Evolutionary conservation across 2,888 invertebrate genomes (phyloP).

Genomic region (Limnephilus lunatus): DNA sequence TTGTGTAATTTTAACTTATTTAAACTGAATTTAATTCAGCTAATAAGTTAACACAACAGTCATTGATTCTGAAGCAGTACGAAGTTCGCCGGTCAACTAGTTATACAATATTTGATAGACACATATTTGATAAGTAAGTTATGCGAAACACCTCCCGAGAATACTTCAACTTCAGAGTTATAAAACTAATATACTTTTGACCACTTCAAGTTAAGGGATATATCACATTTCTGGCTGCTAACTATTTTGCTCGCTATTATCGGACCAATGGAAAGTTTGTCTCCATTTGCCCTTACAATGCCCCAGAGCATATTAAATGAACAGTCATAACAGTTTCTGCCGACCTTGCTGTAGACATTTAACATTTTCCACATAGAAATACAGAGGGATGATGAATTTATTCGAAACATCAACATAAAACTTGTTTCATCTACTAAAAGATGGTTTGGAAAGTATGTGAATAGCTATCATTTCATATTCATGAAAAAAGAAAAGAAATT

Average conservation of each 20-base stretch:
- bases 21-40: too few relatives aligned
- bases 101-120: too few relatives aligned
- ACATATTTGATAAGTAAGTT: neutral
- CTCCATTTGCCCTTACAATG: constrained; percentile 18
- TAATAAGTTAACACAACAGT: too few relatives aligned
- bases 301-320: constrained; percentile 24
- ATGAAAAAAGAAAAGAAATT: neutral
- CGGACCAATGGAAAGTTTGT: constrained; percentile 13
- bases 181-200: neutral
- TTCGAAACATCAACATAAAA: neutral
- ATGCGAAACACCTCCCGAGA: neutral
- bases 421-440: neutral
- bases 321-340: constrained; percentile 2
- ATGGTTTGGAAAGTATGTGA: neutral
- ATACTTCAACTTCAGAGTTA: neutral
- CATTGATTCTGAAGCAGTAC: too few relatives aligned
- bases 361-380: neutral
- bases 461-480: neutral
- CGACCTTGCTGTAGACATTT: neutral
- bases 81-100: too few relatives aligned
- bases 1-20: too few relatives aligned
- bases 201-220: neutral
- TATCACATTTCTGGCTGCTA: neutral
- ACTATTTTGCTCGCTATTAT: neutral
- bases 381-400: neutral